A percentile compares a stretch with the other conserved stretches of the same genome.
phyloP scores from a whole-genome alignment of 2,888 invertebrate genomes.

The Drepana falcataria region DNA sequence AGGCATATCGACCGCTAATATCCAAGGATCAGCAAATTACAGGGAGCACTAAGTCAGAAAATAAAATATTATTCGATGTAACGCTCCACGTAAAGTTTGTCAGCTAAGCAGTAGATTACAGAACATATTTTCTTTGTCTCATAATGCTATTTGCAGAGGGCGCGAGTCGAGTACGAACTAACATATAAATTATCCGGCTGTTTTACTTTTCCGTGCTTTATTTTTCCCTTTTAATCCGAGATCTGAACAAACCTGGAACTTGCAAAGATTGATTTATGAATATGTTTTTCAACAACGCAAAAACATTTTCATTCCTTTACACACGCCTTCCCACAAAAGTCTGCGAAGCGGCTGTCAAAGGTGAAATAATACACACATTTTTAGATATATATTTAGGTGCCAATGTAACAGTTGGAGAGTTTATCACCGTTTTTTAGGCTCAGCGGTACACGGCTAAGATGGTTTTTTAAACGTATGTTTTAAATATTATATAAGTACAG shows the following conservation, averaged over 20 bases:
- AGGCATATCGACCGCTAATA: neutral
- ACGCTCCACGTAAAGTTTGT: slow-evolving; percentile 2
- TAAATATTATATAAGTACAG: too few relatives aligned
- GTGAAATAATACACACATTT: too few relatives aligned
- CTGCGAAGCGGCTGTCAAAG: too few relatives aligned
- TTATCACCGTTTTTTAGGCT: too few relatives aligned
- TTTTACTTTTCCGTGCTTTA: neutral
- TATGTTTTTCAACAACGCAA: neutral
- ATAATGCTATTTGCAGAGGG: slow-evolving; percentile 12
- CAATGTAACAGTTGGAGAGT: too few relatives aligned
- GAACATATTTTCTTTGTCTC: slow-evolving; percentile 9
- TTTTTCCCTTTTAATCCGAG: neutral
- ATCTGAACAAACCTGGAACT: neutral
- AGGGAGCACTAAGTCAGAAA: neutral
- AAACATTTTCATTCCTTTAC: neutral
- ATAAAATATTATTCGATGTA: neutral
- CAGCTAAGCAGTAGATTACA: slow-evolving; percentile 2
- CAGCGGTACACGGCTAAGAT: too few relatives aligned
- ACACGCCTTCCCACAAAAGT: too few relatives aligned
- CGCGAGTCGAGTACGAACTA: slow-evolving; percentile 11
- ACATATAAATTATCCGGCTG: slow-evolving; percentile 12
- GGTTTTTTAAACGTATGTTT: too few relatives aligned
- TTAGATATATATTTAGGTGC: too few relatives aligned
- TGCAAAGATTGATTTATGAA: neutral
- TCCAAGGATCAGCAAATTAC: neutral